A percentile compares a stretch with the other conserved stretches of the same genome.
These are phyloP conservation scores for Catharus ustulatus DNA, from an alignment of 2,797 vertebrate genomes.

Conservation along the genomic window DNA sequence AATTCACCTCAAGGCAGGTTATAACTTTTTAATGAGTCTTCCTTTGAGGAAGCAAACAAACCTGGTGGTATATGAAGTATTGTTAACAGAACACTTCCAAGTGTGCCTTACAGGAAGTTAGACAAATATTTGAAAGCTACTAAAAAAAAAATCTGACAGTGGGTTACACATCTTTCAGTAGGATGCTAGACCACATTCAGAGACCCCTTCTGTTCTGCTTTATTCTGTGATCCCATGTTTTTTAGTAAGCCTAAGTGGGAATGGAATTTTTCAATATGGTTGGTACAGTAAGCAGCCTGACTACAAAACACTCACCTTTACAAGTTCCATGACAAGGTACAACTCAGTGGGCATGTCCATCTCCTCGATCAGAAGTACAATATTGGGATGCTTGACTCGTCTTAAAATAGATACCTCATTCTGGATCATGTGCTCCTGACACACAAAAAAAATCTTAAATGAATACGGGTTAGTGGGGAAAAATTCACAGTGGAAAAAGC, in stretches of 20 bases:
- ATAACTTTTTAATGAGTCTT: background rate
- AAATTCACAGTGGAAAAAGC: background rate
- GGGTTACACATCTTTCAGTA: background rate
- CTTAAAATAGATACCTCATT: conserved; percentile 96
- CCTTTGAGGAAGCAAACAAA: background rate
- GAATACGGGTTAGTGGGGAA: background rate
- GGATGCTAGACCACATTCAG: background rate
- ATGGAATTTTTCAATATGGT: background rate
- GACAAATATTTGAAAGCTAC: background rate
- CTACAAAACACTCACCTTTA: conserved; percentile 83
- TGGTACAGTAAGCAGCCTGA: background rate
- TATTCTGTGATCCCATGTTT: background rate
- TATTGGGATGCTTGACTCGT: conserved; percentile 96
- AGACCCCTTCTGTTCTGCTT: background rate
- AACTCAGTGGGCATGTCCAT: conserved; percentile 92
- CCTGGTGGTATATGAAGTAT: background rate
- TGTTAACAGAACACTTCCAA: background rate
- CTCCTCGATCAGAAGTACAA: conserved; percentile 96
- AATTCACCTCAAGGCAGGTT: background rate
- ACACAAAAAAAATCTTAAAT: conserved; percentile 24
- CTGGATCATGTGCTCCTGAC: conserved; percentile 97
- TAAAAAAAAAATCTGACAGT: background rate
- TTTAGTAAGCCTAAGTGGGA: background rate
- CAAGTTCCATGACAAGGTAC: conserved; percentile 97
- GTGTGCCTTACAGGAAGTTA: background rate